These are phyloP conservation scores for Formica aserva DNA, from an alignment of 2,888 invertebrate species.

Conservation along the genomic window DNA sequence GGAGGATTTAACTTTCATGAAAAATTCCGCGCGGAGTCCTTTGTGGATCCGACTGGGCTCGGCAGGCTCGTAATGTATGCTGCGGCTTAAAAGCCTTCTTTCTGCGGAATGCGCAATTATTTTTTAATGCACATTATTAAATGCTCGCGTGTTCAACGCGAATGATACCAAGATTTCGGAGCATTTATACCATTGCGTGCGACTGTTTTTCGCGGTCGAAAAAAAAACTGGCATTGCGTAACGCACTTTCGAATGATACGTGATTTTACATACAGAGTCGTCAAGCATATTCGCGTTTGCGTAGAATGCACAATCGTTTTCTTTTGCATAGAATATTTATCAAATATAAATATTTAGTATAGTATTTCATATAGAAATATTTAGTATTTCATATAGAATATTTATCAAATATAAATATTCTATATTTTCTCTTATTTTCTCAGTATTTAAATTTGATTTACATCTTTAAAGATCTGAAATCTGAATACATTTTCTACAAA, in stretches of 20 bases:
- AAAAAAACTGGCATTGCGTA: conserved; percentile 37
- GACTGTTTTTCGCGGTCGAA: conserved; percentile 7
- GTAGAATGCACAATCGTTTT: background rate
- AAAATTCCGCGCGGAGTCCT: conserved; percentile 71
- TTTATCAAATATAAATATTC: background rate
- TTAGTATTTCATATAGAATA: background rate
- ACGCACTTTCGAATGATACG: conserved; percentile 20
- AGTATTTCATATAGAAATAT: too few relatives aligned
- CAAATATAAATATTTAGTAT: background rate
- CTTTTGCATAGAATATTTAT: background rate
- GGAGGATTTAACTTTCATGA: conserved; percentile 72
- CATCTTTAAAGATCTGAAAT: background rate
- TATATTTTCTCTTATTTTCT: background rate
- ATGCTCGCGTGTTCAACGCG: conserved; percentile 58
- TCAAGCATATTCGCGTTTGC: background rate
- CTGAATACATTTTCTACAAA: background rate
- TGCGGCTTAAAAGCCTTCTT: conserved; percentile 74
- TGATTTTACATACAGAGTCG: background rate
- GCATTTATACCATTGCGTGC: conserved; percentile 33
- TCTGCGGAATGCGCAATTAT: conserved; percentile 70
- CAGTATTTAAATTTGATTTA: background rate
- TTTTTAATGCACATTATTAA: conserved; percentile 74
- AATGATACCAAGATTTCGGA: conserved; percentile 24
- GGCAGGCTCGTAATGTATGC: conserved; percentile 69
- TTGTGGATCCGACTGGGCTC: conserved; percentile 67